Conservation (phyloP, 2,888 invertebrate species). For the Proisotoma minuta region DNA sequence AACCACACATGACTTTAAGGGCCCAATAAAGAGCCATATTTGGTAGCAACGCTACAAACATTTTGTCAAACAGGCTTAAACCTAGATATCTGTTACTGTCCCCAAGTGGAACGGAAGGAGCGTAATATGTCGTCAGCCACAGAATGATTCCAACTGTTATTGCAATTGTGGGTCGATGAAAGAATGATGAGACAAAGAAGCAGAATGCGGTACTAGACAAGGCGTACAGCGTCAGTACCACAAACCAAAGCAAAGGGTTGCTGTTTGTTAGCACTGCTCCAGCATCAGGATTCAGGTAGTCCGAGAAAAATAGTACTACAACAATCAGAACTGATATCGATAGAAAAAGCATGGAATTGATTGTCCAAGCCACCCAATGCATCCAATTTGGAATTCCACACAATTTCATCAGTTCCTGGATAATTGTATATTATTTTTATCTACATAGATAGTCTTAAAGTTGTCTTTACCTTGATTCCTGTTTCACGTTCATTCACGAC, state of each 20-base stretch:
- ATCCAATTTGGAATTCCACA: conserved; percentile 57
- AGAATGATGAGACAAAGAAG: conserved; percentile 52
- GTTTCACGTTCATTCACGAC: conserved; percentile 61
- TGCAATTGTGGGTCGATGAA: conserved; percentile 51
- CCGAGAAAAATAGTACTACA: conserved; percentile 49
- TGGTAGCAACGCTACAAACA: conserved; percentile 46
- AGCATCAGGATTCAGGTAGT: conserved; percentile 36
- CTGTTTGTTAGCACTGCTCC: conserved; percentile 50
- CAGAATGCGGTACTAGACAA: conserved; percentile 51
- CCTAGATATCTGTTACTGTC: conserved; percentile 18
- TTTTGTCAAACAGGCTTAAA: conserved; percentile 35
- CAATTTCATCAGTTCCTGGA: conserved; percentile 57
- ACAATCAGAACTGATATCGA: conserved; percentile 50
- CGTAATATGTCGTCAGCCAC: conserved; percentile 47
- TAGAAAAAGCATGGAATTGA: conserved; percentile 52
- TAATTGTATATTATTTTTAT: not conserved
- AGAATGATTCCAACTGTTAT: conserved; percentile 48
- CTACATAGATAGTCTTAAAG: not conserved
- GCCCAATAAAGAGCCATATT: conserved; percentile 47
- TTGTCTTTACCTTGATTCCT: conserved; percentile 56
- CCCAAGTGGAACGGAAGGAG: conserved; percentile 20
- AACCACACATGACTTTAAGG: conserved; percentile 45
- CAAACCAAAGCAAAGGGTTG: conserved; percentile 50
- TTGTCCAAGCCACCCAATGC: conserved; percentile 57
- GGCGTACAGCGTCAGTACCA: conserved; percentile 52